Evolutionary conservation across 2,888 invertebrate species (phyloP).

Genomic region (Prosopocoilus inquinatus): DNA sequence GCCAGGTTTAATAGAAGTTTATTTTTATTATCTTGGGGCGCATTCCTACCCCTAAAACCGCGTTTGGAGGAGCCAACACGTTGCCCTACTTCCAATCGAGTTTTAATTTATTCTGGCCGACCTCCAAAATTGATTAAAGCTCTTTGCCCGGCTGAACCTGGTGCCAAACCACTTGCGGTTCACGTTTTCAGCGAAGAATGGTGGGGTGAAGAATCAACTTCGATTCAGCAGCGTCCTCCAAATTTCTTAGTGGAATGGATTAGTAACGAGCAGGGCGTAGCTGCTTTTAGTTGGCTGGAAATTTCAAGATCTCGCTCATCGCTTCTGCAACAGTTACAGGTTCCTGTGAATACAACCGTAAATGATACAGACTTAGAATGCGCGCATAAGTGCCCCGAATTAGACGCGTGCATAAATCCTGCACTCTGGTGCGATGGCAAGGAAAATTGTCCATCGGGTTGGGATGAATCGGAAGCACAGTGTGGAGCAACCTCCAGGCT

Average conservation of each 20-base stretch:
- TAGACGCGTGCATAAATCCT: conserved; percentile 74
- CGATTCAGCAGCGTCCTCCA: conserved; percentile 53
- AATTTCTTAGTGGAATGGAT: conserved; percentile 68
- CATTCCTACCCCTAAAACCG: conserved; percentile 65
- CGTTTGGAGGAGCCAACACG: conserved; percentile 61
- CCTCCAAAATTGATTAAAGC: conserved; percentile 63
- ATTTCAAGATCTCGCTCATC: conserved; percentile 65
- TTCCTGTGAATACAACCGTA: conserved; percentile 53
- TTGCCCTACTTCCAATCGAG: conserved; percentile 75
- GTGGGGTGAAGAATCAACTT: conserved; percentile 53
- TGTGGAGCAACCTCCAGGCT: conserved; percentile 59
- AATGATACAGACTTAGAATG: conserved; percentile 60
- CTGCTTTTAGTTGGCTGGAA: conserved; percentile 77
- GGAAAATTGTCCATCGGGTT: conserved; percentile 64
- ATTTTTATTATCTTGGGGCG: conserved; percentile 81
- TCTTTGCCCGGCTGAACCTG: conserved; percentile 71
- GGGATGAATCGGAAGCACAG: conserved; percentile 69
- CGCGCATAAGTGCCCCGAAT: conserved; percentile 66
- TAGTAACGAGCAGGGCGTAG: conserved; percentile 69
- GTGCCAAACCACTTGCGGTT: conserved; percentile 64
- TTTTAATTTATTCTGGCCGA: conserved; percentile 77
- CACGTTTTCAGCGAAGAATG: conserved; percentile 82
- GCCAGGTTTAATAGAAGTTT: conserved; percentile 78
- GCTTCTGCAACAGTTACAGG: conserved; percentile 58
- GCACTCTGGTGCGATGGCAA: conserved; percentile 75